Conservation (phyloP, 2,113 vertebrate genomes). For the Ciconia boyciana region DNA sequence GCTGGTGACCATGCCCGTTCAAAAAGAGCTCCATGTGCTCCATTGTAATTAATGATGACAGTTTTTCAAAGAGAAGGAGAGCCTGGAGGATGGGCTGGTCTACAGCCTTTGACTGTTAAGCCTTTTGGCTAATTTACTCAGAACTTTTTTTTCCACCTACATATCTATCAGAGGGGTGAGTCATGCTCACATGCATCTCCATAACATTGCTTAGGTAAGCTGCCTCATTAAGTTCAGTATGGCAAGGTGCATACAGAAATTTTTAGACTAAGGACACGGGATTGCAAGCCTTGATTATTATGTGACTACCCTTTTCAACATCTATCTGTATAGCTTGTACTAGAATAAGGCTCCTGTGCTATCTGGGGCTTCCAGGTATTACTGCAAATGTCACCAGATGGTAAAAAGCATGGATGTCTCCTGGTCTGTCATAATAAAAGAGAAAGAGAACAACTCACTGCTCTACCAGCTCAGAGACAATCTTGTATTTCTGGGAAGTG, state of each 20-base stretch:
- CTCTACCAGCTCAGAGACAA: neutral
- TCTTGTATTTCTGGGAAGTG: neutral
- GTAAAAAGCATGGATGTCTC: neutral
- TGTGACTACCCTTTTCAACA: neutral
- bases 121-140: neutral
- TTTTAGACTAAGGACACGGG: neutral
- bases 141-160: neutral
- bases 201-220: neutral
- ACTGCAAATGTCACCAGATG: neutral
- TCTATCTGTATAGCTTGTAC: neutral
- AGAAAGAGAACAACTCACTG: neutral
- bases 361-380: neutral
- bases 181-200: neutral
- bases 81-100: neutral
- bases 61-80: neutral
- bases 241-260: neutral
- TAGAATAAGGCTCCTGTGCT: neutral
- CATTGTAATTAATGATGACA: neutral
- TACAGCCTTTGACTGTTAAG: neutral
- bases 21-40: neutral
- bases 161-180: neutral
- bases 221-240: neutral
- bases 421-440: neutral
- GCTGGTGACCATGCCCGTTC: accelerated
- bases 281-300: neutral